phyloP scores from a whole-genome alignment of 1,140 invertebrate genomes.

The Steinernema feltiae region DNA sequence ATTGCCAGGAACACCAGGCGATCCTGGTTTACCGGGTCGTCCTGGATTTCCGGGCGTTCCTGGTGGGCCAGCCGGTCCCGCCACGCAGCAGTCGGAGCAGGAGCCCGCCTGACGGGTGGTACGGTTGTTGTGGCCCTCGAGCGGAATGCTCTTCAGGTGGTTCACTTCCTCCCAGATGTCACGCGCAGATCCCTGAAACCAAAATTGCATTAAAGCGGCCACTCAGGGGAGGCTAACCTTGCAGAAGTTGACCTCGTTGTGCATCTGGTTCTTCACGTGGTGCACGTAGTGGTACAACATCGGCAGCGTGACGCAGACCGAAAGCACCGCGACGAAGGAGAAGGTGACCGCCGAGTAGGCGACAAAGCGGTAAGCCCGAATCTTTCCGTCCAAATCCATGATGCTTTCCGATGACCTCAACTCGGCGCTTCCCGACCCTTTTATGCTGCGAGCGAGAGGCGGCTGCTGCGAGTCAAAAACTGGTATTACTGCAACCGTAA shows the following conservation, averaged over 20 bases:
- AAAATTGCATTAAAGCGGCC: background rate
- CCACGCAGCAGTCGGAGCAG: background rate
- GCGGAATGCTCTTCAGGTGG: background rate
- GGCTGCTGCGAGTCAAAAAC: background rate
- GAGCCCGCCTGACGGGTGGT: slow-evolving; percentile 7
- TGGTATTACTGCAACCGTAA: background rate
- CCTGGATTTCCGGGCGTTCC: background rate
- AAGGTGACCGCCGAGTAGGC: slow-evolving; percentile 10
- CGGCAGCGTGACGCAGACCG: background rate
- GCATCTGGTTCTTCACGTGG: background rate
- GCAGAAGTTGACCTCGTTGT: background rate
- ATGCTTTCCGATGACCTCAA: background rate
- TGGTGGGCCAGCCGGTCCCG: background rate
- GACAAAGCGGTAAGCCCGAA: background rate
- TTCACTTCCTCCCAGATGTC: slow-evolving; percentile 7
- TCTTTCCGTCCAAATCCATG: slow-evolving; percentile 2
- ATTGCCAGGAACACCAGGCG: background rate
- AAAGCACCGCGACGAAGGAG: background rate
- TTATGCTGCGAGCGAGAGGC: background rate
- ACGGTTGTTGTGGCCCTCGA: background rate
- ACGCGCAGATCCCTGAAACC: background rate
- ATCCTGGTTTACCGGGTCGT: background rate
- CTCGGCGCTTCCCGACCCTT: background rate
- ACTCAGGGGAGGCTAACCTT: background rate
- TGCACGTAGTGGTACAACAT: slow-evolving; percentile 5